Evolutionary conservation across 1,140 invertebrate genomes (phyloP).

Genomic region (Arctopsyche grandis): DNA sequence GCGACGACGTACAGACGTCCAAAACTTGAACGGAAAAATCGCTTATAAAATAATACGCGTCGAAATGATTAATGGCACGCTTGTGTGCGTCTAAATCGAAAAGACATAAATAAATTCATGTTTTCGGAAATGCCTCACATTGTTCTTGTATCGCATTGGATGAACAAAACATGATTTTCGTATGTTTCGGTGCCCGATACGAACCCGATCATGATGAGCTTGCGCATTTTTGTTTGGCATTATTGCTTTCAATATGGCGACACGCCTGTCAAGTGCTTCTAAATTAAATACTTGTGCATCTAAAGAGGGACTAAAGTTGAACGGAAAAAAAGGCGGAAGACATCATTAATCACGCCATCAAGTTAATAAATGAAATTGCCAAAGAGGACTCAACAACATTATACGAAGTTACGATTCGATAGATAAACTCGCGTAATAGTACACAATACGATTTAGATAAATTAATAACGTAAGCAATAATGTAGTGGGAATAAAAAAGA

Average conservation of each 20-base stretch:
- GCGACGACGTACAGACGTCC: conserved; percentile 17
- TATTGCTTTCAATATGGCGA: conserved; percentile 44
- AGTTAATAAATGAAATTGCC: conserved; percentile 2
- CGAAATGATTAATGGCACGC: background rate
- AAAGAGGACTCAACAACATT: background rate
- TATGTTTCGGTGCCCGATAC: background rate
- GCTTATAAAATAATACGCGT: background rate
- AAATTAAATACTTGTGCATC: conserved; percentile 40
- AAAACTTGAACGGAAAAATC: background rate
- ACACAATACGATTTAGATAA: conserved; percentile 22
- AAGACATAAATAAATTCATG: background rate
- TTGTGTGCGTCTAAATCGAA: background rate
- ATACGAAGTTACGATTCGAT: background rate
- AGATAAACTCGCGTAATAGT: too few species aligned
- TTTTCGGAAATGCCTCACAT: background rate
- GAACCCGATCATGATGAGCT: conserved; percentile 32
- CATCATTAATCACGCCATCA: conserved; percentile 37
- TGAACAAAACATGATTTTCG: background rate
- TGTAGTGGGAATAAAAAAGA: conserved; percentile 29
- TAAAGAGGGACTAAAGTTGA: background rate
- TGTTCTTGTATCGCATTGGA: background rate
- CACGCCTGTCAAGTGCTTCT: conserved; percentile 38
- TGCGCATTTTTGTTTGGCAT: conserved; percentile 33
- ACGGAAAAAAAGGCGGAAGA: conserved; percentile 16
- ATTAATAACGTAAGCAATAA: conserved; percentile 24